Base-by-base conservation (phyloP, 2,113 vertebrate genomes). In the Holacanthus passer region DNA sequence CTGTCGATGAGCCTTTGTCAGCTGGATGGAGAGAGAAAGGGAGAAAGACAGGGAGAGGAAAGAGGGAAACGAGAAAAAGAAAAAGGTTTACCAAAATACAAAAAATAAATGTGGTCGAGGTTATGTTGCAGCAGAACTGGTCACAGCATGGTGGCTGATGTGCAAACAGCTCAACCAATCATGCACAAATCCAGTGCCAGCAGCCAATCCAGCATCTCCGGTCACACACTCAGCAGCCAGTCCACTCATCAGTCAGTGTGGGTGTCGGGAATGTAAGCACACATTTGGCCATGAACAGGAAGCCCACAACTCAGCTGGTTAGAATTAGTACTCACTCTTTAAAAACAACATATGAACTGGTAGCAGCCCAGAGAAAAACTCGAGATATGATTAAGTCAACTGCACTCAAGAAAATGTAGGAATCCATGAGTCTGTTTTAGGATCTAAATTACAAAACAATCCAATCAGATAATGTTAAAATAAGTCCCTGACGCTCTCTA, bases 1-100 rank as follows among this genome's bases (percentile, higher is more conserved):
- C 85, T 99, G 98, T 14, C 98, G 96, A 90, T 99, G 98, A 87
- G 98, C 98, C 89, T 99, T 99, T 0, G 98, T 99, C 88, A 99
- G 96, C 98, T 99, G 89, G 19, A 94, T 27, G 55, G 37, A 84
- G 7, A n/a, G 71, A 68, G 48, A 27, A 2, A 19, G 48, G 0
- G 31, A 62, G 2, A 20, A 45, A 65, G 24, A 2, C 17, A 45
- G 0, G 31, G 58, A 2, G n/a, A 45, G 62, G 29, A 62, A 17
- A 35, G 20, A 31, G 6, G 64, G 20, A 2, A 35, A 39, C 2
- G 5, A 68, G 16, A 48, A 1, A 22, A 64, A 9, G 0, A 62
- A 4, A 8, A 17, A 8, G 2, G 13, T 72, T 17, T 59, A 86
- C 2, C 19, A 16, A 14, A 82, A 32, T 3, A 7, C 0, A 80